Evolutionary conservation across 1,140 invertebrate species (phyloP), one percentile per base, ranked within the genome.

Genomic region (Melitaea cinxia): DNA sequence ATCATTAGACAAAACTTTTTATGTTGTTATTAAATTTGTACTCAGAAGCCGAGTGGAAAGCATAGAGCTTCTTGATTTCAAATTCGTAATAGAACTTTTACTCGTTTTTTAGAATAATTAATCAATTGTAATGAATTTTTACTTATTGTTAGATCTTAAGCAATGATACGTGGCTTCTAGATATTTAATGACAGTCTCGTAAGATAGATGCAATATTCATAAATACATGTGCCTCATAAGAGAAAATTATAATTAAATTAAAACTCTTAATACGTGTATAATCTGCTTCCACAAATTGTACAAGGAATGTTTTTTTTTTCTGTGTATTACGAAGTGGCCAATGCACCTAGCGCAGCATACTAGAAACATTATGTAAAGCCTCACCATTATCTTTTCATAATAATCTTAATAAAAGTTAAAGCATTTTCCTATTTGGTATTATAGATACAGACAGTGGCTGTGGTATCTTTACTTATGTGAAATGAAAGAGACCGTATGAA

Each of bases 351-450:
- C 78, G 73, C 75, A 68, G 54, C 47, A 12, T 61, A 60, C 66
- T 79, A 68, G 64, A 77, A 77, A 77, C 75, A 78, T 70, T 75
- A 73, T 75, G 65, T 84, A 85, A 72, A 79, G 82, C 86, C 85
- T 85, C 83, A 80, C 78, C 77, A 82, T 80, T 70, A 79, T 83
- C 72, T 87, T 88, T 89, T 81, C 80, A 78, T 88, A 77, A 78
- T 80, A 78, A 82, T 84, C 80, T 82, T 82, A 72, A 83, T 78
- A 85, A 77, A 85, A 78, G 71, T 82, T 63, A 66, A 83, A 84
- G 83, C 85, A 88, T 89, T 88, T 89, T 90, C 86, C 85, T 89
- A 89, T 89, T 91, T 84, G 88, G 88, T 91, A 88, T 91, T 91
- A 85, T 88, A 86, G 84, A 89, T 91, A 90, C 85, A 89, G 85